Evolutionary conservation across 2,113 vertebrate genomes (phyloP).

Genomic region (Bungarus multicinctus): DNA sequence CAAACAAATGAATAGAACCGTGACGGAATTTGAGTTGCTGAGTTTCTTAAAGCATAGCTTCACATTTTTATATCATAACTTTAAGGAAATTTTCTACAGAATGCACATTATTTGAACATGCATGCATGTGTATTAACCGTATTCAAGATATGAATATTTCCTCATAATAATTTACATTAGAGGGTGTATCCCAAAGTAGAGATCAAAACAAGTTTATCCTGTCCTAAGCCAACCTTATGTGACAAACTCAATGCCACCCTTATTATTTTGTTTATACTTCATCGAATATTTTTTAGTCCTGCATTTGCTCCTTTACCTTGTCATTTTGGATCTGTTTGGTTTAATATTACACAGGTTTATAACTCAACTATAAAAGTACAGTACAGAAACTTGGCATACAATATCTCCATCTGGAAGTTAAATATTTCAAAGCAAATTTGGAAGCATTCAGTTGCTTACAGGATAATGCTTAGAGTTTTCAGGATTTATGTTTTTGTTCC

Average conservation of each 20-base stretch:
- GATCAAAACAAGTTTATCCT: conserved; percentile 29
- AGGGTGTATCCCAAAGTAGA: not conserved
- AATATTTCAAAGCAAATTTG: conserved; percentile 1
- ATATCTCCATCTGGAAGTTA: not conserved
- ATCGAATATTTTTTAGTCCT: conserved; percentile 3
- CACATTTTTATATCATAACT: not conserved
- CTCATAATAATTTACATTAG: not conserved
- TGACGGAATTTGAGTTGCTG: not conserved
- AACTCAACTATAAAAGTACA: conserved; percentile 22
- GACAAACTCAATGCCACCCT: conserved; percentile 24
- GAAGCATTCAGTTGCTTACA: not conserved
- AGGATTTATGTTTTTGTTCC: not conserved
- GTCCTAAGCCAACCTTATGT: conserved; percentile 1
- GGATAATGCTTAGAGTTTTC: not conserved
- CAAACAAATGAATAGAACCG: not conserved
- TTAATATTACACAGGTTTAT: conserved; percentile 16
- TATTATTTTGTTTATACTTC: conserved; percentile 19
- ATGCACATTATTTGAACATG: not conserved
- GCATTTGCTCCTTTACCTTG: not conserved
- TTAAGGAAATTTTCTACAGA: not conserved
- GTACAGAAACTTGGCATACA: conserved; percentile 17
- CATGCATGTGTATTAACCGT: not conserved
- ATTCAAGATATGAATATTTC: not conserved
- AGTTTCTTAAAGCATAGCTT: not conserved
- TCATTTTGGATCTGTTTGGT: not conserved